phyloP scores from a whole-genome alignment of 2,113 vertebrate genomes.

The Clarias gariepinus region DNA sequence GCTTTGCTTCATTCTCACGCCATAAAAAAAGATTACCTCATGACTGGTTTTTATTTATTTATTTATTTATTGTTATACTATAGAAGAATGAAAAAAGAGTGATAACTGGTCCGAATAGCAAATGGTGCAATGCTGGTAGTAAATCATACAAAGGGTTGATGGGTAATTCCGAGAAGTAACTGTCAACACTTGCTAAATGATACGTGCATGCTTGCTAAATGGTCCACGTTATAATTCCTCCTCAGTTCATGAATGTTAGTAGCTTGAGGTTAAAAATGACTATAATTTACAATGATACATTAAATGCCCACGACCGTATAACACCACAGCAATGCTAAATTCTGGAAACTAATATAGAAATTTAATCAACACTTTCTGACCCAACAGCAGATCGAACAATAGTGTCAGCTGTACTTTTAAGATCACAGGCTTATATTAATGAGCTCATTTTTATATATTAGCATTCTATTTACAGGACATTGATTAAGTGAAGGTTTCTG shows the following conservation, averaged over 20 bases:
- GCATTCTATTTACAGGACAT: not conserved
- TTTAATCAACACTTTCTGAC: not conserved
- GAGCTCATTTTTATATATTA: not conserved
- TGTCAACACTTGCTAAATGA: not conserved
- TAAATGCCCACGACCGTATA: not conserved
- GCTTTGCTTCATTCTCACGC: constrained; percentile 1
- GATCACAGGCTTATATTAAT: not conserved
- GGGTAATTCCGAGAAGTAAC: not conserved
- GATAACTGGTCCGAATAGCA: not conserved
- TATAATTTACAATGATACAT: not conserved
- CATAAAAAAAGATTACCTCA: not conserved
- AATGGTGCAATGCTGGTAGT: not conserved
- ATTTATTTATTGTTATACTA: not conserved
- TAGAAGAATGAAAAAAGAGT: not conserved
- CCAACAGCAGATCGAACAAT: not conserved
- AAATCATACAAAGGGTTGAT: constrained; percentile 10
- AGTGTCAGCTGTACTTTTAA: not conserved
- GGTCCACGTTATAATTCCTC: not conserved
- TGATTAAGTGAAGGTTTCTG: not conserved
- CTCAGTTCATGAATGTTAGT: not conserved
- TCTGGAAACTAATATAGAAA: not conserved
- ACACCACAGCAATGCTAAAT: not conserved
- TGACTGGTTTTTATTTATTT: not conserved
- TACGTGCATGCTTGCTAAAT: not conserved
- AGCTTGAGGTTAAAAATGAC: not conserved